Evolutionary conservation across 1,140 invertebrate species (phyloP), one percentile per base, ranked within the genome.

Genomic region (Thaumetopoea pityocampa): DNA sequence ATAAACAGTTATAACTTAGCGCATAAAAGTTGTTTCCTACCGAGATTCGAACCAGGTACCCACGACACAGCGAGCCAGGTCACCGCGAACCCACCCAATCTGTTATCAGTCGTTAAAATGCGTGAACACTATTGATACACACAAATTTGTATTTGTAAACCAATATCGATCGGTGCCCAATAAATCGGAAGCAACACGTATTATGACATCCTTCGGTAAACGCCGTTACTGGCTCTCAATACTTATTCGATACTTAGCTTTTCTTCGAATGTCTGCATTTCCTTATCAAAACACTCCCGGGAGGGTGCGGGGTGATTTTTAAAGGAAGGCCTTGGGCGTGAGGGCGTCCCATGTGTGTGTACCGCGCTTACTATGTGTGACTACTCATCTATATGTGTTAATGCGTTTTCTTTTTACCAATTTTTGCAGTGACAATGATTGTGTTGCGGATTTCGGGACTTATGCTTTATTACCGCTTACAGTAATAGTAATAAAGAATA

Each of bases 321-420:
- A 72, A 79, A 68, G 62, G 59, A 63, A 57, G 54, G 52, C 46
- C 41, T 46, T 48, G 37, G 49, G 51, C 26, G 58, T 57, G 52
- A 30, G 62, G 47, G 50, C 15, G 49, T 44, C 34, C 47, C 37
- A 51, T 72, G 74, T 76, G 70, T 51, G 73, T 48, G 51, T 44
- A 43, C 19, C 40, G 24, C 35, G 27, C 27, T 52, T 50, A 32
- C 35, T 57, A 57, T 66, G 68, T 81, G 65, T 66, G 61, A 65
- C 59, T 61, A 76, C 61, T 77, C 70, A 77, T 79, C 67, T 79
- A 79, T 78, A 78, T 80, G 72, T 78, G 73, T 77, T 78, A 82
- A 80, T 82, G 69, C 69, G 74, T 79, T 80, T 78, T 79, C 74
- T 76, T 82, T 79, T 79, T 80, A 83, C 72, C 77, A 83, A 83